Conservation (phyloP, 2,888 invertebrate species). For the Ornithoptera alexandrae region DNA sequence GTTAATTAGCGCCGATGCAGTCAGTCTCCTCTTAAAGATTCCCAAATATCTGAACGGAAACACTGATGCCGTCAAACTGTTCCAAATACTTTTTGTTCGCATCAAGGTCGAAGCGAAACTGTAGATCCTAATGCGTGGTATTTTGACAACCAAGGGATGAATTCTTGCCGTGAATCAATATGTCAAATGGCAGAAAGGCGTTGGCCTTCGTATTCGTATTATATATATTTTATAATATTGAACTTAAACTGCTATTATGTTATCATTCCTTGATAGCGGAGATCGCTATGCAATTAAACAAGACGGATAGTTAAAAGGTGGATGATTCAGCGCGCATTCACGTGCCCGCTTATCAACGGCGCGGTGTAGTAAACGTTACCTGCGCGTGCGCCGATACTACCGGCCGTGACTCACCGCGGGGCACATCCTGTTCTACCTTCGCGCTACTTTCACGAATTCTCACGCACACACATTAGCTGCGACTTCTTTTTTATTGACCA, state of each 20-base stretch:
- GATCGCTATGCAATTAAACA: slow-evolving; percentile 30
- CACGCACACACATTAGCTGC: slow-evolving; percentile 4
- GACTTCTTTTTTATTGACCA: background rate
- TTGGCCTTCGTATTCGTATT: too few species aligned
- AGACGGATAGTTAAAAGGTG: slow-evolving; percentile 31
- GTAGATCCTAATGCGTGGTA: too few species aligned
- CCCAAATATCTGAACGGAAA: too few species aligned
- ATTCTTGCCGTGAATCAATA: too few species aligned
- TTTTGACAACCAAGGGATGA: too few species aligned
- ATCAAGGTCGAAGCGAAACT: too few species aligned
- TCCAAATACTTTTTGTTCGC: too few species aligned
- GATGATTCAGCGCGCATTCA: slow-evolving; percentile 67
- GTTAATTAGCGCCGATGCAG: too few species aligned
- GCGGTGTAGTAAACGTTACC: slow-evolving; percentile 54
- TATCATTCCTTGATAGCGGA: slow-evolving; percentile 3
- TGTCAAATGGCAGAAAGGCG: too few species aligned
- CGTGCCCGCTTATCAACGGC: slow-evolving; percentile 68
- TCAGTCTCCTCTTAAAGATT: too few species aligned
- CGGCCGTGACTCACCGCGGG: slow-evolving; percentile 56
- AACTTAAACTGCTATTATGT: background rate
- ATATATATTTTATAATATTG: background rate
- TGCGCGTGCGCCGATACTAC: slow-evolving; percentile 68
- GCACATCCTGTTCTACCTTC: slow-evolving; percentile 71
- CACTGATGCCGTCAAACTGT: too few species aligned
- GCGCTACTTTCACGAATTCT: slow-evolving; percentile 61